phyloP scores from a whole-genome alignment of 2,113 vertebrate genomes.

The Dolichotis patagonum region DNA sequence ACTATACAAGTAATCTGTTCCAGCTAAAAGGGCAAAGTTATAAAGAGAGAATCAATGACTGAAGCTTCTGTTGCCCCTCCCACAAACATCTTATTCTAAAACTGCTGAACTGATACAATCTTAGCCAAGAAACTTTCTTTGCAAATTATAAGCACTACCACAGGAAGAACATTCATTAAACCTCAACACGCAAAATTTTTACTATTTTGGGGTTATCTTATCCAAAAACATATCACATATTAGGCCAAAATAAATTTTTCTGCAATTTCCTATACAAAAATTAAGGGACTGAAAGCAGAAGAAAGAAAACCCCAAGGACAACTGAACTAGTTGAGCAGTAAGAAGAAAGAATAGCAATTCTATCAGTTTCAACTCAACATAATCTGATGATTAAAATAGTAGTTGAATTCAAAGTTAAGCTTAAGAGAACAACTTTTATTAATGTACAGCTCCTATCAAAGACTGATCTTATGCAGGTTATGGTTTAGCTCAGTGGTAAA shows the following conservation, averaged over 20 bases:
- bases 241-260: not conserved
- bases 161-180: not conserved
- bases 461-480: not conserved
- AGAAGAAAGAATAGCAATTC: not conserved
- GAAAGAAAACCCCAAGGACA: not conserved
- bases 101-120: conserved; percentile 70
- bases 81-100: conserved; percentile 71
- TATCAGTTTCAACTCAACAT: not conserved
- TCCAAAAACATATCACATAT: not conserved
- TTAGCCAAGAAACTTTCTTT: conserved; percentile 54
- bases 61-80: conserved; percentile 75
- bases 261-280: conserved; percentile 8
- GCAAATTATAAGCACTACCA: conserved; percentile 60
- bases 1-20: conserved; percentile 85
- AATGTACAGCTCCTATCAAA: not conserved
- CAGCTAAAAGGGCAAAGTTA: conserved; percentile 90
- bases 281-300: not conserved
- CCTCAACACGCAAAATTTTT: not conserved
- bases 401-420: not conserved
- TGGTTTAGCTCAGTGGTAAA: not conserved
- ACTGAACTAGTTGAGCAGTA: not conserved
- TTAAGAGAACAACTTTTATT: conserved; percentile 39
- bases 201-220: not conserved
- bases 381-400: not conserved
- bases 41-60: conserved; percentile 89